Percentiles rank a stretch among this genome's conserved stretches.
Conservation (phyloP, 2,113 vertebrate species). For the Lanius collurio region DNA sequence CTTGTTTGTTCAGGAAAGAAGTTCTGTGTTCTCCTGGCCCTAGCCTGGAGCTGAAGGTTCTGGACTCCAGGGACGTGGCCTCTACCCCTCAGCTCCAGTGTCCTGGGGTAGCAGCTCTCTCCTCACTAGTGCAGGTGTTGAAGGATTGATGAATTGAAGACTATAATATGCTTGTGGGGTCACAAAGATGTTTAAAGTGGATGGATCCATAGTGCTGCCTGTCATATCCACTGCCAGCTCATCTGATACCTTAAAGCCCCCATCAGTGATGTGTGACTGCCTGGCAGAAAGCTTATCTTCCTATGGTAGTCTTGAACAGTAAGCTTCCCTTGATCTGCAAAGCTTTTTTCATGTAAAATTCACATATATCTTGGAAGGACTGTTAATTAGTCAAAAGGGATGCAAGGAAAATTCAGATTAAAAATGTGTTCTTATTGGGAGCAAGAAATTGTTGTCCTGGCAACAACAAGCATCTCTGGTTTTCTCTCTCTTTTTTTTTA, state of each 20-base stretch:
- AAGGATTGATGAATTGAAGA: neutral
- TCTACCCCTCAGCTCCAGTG: neutral
- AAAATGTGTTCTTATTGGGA: neutral
- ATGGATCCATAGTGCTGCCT: neutral
- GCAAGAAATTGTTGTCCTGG: neutral
- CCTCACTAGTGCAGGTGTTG: neutral
- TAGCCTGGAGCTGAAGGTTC: neutral
- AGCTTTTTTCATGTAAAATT: neutral
- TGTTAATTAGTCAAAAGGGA: neutral
- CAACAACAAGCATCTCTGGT: neutral
- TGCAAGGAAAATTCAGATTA: neutral
- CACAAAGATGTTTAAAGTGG: neutral
- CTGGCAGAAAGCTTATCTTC: neutral
- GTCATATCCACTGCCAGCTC: neutral
- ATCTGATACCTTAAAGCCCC: neutral
- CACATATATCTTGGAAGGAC: neutral
- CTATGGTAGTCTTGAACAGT: neutral
- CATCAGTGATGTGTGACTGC: neutral
- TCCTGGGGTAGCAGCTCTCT: neutral
- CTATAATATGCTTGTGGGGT: neutral
- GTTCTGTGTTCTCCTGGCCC: neutral
- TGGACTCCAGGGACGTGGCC: fast-evolving
- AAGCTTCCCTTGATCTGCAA: neutral
- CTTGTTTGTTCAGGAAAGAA: neutral
- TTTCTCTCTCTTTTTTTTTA: neutral